Evolutionary conservation across 2,797 vertebrate species (phyloP).

Genomic region (Hafferia zeledoni): DNA sequence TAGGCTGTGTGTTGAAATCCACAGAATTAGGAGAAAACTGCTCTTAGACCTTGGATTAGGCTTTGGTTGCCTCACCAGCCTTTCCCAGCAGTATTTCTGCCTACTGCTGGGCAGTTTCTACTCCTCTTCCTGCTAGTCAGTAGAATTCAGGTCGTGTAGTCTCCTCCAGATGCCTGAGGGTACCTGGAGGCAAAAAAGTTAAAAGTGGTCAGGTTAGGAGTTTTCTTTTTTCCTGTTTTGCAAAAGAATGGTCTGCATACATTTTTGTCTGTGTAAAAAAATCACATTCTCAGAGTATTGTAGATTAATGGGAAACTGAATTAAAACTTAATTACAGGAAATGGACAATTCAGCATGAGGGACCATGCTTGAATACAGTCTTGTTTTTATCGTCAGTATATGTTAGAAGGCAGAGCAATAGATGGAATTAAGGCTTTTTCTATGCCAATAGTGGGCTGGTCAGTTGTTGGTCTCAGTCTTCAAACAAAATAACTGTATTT

Average conservation of each 20-base stretch:
- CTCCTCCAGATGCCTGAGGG: background rate
- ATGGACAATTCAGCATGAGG: fast-evolving
- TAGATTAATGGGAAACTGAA: background rate
- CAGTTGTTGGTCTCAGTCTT: background rate
- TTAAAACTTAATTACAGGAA: background rate
- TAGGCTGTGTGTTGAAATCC: background rate
- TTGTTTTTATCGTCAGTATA: background rate
- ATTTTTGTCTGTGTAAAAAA: background rate
- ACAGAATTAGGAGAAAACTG: background rate
- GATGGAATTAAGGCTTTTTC: background rate
- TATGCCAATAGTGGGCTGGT: fast-evolving
- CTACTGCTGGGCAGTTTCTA: background rate
- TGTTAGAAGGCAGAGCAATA: background rate
- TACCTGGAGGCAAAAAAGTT: background rate
- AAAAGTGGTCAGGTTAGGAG: background rate
- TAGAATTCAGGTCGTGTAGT: background rate
- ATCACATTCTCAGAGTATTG: background rate
- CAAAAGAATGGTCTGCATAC: background rate
- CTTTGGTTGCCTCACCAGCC: background rate
- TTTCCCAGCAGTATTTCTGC: background rate
- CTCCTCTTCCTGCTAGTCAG: background rate
- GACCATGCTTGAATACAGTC: background rate
- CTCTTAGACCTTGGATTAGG: background rate
- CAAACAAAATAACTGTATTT: background rate
- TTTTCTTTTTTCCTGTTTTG: background rate